Evolutionary conservation across 92 coral and sea anemone genomes (phyloP).

Genomic region (Porites lobata): DNA sequence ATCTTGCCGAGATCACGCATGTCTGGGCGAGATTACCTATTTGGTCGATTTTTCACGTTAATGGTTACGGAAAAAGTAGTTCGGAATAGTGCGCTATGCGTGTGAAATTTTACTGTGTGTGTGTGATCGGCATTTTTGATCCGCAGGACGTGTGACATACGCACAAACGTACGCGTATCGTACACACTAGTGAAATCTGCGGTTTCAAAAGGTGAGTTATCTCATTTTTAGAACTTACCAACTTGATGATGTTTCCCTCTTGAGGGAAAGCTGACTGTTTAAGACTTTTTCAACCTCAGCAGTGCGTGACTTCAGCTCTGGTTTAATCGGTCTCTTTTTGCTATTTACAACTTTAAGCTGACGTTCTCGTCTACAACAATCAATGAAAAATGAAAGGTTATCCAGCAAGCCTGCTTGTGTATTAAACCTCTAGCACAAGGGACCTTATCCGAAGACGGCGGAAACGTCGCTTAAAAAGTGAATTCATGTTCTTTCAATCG

Average conservation of each 20-base stretch:
- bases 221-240: slow-evolving; percentile 51
- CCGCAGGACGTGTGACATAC: too few relatives aligned
- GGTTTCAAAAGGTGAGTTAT: background rate
- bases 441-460: too few relatives aligned
- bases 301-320: slow-evolving; percentile 79
- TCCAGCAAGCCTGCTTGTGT: background rate
- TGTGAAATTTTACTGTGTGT: too few relatives aligned
- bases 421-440: background rate
- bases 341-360: slow-evolving; percentile 78
- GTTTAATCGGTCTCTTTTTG: slow-evolving; percentile 74
- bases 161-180: too few relatives aligned
- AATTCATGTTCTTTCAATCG: too few relatives aligned
- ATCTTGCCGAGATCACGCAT: too few relatives aligned
- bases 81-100: too few relatives aligned
- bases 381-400: background rate
- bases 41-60: too few relatives aligned
- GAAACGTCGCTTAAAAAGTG: too few relatives aligned
- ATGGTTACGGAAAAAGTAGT: too few relatives aligned
- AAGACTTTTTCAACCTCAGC: slow-evolving; percentile 76
- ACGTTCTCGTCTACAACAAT: slow-evolving; percentile 76
- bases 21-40: too few relatives aligned
- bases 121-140: too few relatives aligned
- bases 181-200: background rate
- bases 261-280: slow-evolving; percentile 42
- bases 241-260: slow-evolving; percentile 64